Evolutionary conservation across 2,113 vertebrate genomes (phyloP), one percentile per base, ranked within the genome.

Genomic region (Protobothrops mucrosquamatus): DNA sequence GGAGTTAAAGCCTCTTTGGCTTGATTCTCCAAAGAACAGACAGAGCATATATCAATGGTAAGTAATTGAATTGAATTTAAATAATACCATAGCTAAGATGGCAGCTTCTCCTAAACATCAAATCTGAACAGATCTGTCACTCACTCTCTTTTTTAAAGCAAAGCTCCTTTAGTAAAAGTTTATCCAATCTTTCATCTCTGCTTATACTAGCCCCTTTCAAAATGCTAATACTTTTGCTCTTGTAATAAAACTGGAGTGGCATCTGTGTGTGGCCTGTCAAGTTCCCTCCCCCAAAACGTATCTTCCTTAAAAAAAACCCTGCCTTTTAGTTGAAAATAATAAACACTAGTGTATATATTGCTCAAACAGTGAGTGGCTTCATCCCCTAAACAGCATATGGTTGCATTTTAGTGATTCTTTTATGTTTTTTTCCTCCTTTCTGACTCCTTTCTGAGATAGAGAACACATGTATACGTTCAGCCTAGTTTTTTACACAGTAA

Each of bases 91-190:
- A 85, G 89, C 85, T 4, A 2, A 94, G 2, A n/a, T 26, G 18
- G 4, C 23, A 46, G 1, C 92, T 94, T 88, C 56, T 34, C 12
- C n/a, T 43, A 85, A 20, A 24, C 22, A 8, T 55, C 51, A 26
- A 9, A 46, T 57, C 56, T 61, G 91, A 88, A 6, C 51, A 94
- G 86, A 92, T 92, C 34, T 57, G 22, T 94, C 56, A 87, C 51
- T 4, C 0, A 85, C 54, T 4, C 0, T 92, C 55, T 20, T 74
- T 4, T 46, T 61, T 52, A 46, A 6, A 0, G 56, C 14, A 56
- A 57, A 94, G 39, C 34, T 85, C 9, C 74, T 92, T 51, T 48
- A 48, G 55, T 11, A 46, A 20, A 39, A 64, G 1, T 24, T 93
- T 92, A 26, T 0, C 43, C 6, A 46, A 26, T 29, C 23, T 56